Conservation (phyloP, 2,797 vertebrate genomes). For the Myotis findleyi region DNA sequence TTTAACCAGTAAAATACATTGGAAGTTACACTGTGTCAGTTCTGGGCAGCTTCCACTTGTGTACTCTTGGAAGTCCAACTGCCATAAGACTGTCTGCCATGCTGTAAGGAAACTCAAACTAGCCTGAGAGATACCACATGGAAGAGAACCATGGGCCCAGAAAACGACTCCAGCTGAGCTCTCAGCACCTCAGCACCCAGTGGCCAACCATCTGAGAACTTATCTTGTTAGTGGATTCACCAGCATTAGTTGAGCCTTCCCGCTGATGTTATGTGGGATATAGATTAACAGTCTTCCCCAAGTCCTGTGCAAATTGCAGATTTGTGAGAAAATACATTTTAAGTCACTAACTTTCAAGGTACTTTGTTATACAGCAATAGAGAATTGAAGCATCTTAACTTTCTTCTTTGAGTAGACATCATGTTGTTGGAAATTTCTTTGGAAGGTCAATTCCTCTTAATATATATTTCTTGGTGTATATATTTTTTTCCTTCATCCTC, state of each 20-base stretch:
- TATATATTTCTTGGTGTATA: background rate
- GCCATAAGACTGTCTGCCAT: background rate
- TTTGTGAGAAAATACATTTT: slow-evolving; percentile 23
- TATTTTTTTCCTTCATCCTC: background rate
- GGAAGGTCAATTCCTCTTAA: background rate
- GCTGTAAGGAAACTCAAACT: background rate
- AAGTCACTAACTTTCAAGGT: background rate
- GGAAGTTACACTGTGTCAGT: background rate
- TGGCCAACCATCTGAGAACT: background rate
- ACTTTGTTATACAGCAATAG: background rate
- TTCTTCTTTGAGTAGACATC: background rate
- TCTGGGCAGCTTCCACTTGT: background rate
- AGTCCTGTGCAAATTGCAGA: background rate
- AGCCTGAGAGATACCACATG: background rate
- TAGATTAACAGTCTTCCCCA: background rate
- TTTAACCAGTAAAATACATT: background rate
- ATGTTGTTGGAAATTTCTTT: slow-evolving; percentile 22
- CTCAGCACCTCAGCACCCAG: background rate
- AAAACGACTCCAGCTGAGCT: background rate
- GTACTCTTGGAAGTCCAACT: background rate
- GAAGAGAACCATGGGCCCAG: background rate
- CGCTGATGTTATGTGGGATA: background rate
- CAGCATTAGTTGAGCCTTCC: background rate
- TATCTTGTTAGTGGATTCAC: background rate
- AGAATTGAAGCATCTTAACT: background rate